Evolutionary conservation across 2,797 vertebrate species (phyloP).

Genomic region (Gadopsis bispinosus): DNA sequence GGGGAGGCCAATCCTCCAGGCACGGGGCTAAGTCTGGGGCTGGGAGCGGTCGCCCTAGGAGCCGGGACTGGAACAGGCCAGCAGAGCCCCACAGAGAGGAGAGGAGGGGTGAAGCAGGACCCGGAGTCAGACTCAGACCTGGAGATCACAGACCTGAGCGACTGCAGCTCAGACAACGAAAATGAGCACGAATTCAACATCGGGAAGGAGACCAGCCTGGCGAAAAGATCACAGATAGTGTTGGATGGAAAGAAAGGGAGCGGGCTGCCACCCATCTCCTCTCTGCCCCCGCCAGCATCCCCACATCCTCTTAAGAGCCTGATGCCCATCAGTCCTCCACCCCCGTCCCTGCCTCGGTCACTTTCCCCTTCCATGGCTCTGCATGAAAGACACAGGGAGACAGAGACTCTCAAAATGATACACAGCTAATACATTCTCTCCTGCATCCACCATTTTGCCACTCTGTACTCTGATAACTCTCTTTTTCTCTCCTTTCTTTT

Average conservation of each 20-base stretch:
- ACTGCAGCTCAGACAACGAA: conserved; percentile 91
- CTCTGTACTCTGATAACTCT: conserved; percentile 78
- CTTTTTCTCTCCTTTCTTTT: conserved; percentile 75
- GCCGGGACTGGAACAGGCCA: conserved; percentile 66
- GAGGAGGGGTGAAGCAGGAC: conserved; percentile 87
- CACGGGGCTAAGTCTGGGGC: conserved; percentile 71
- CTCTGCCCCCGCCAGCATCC: conserved; percentile 77
- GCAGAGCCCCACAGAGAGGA: conserved; percentile 83
- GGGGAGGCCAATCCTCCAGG: conserved; percentile 66
- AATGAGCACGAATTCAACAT: conserved; percentile 83
- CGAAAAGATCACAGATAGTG: conserved; percentile 73
- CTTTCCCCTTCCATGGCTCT: conserved; percentile 78
- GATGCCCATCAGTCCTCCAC: conserved; percentile 81
- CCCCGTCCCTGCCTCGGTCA: conserved; percentile 81
- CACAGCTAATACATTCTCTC: conserved; percentile 82
- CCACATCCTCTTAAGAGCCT: conserved; percentile 85
- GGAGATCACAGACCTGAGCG: conserved; percentile 94
- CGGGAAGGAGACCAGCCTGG: conserved; percentile 75
- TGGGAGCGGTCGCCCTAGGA: conserved; percentile 74
- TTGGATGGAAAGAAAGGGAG: conserved; percentile 79
- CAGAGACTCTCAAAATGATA: conserved; percentile 86
- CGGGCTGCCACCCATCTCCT: conserved; percentile 78
- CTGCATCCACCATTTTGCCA: conserved; percentile 61
- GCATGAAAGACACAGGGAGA: conserved; percentile 86
- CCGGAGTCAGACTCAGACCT: conserved; percentile 92